Percentiles rank a stretch among this genome's conserved stretches.
These are phyloP conservation scores for Podarcis muralis DNA, from an alignment of 2,113 vertebrate species.

Conservation along the genomic window DNA sequence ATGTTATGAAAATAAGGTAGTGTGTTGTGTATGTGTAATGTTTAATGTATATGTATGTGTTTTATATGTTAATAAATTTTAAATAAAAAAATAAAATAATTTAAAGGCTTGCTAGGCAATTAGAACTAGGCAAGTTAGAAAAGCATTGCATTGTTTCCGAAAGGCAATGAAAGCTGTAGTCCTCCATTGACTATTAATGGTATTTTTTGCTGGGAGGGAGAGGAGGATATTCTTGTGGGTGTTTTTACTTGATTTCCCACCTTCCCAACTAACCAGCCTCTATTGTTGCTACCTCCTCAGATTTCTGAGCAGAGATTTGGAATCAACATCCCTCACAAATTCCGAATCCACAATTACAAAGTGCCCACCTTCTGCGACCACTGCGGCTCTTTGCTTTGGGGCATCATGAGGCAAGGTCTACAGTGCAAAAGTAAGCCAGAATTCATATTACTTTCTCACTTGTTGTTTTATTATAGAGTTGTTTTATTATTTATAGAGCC, in stretches of 20 bases:
- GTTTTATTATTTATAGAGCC: too few relatives aligned
- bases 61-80: too few relatives aligned
- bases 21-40: too few relatives aligned
- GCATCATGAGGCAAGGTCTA: slow-evolving; percentile 91
- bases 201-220: background rate
- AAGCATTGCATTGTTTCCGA: background rate
- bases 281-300: slow-evolving; percentile 64
- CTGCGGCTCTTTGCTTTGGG: slow-evolving; percentile 96
- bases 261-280: background rate
- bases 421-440: slow-evolving; percentile 94
- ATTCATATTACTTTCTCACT: background rate
- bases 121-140: background rate
- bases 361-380: slow-evolving; percentile 96
- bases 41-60: too few relatives aligned
- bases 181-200: background rate
- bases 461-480: too few relatives aligned
- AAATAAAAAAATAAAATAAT: too few relatives aligned
- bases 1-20: too few relatives aligned
- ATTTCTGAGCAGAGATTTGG: slow-evolving; percentile 89
- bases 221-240: slow-evolving; percentile 13
- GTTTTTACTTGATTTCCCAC: background rate
- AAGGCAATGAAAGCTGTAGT: background rate
- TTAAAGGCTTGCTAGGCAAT: too few relatives aligned
- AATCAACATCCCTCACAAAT: slow-evolving; percentile 97
- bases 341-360: slow-evolving; percentile 93